Evolutionary conservation across 2,113 vertebrate genomes (phyloP), one percentile per base, ranked within the genome.

Genomic region (Lota lota): DNA sequence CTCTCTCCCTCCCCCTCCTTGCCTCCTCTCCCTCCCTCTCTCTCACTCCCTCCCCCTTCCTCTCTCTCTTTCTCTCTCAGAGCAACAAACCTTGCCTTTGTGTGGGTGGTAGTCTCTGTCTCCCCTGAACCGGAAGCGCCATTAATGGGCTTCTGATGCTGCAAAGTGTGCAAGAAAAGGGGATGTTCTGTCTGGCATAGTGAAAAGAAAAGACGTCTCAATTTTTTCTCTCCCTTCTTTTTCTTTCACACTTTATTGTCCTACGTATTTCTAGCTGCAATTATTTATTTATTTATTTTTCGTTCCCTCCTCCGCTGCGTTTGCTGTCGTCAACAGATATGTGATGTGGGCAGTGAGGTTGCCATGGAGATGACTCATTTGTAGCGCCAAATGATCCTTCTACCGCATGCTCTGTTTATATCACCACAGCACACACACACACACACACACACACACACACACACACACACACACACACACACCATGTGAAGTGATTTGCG

Each of bases 61-160:
- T 59, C 51, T 50, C 63, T 73, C 71, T 20, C 59, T 73, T 18
- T 66, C 50, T 69, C 72, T 74, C 36, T 81, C 61, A 75, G 77
- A 80, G 76, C 74, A 73, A 71, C 79, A 72, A 70, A 88, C 83
- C 71, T 78, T 77, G 69, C 76, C 83, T 82, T 84, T 88, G 83
- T 86, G 66, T 56, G 56, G 60, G 79, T 64, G 79, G 66, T 59
- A 66, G 61, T 77, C 61, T 83, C 79, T 66, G 6, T 79, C 78
- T 70, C 58, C 64, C 19, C 66, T 69, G 76, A 77, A 78, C 84
- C 87, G 89, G 89, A 90, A 90, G 84, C 80, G 77, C 88, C 83
- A 77, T 86, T 78, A 88, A 90, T 88, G 87, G 83, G 71, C 77
- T 81, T 81, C 2, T 68, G 73, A 84, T 77, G 77, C 79, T 68